phyloP scores from a whole-genome alignment of 1,140 invertebrate genomes.

The Lethrus apterus region DNA sequence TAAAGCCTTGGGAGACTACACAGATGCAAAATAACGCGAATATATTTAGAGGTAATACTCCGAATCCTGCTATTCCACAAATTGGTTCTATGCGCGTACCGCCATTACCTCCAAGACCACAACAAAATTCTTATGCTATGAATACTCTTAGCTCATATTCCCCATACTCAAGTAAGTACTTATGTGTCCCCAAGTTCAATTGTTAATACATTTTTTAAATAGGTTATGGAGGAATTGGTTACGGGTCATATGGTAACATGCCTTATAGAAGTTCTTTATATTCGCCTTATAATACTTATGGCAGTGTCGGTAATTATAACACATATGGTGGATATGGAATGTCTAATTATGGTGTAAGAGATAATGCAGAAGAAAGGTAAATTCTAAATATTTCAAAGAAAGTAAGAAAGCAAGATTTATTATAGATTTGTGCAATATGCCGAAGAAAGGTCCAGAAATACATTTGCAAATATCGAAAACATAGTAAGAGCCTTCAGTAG shows the following conservation, averaged over 20 bases:
- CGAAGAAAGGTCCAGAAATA: conserved; percentile 81
- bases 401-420: conserved; percentile 31
- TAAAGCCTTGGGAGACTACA: conserved; percentile 8
- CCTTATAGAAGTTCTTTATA: conserved; percentile 11
- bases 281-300: conserved; percentile 25
- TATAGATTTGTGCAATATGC: conserved; percentile 75
- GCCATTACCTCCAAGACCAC: conserved; percentile 33
- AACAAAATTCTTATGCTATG: conserved; percentile 14
- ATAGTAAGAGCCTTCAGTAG: conserved; percentile 86
- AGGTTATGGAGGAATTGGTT: conserved; percentile 33
- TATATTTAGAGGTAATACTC: conserved; percentile 10
- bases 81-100: conserved; percentile 23
- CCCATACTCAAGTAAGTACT: conserved; percentile 17
- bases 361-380: conserved; percentile 56
- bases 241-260: conserved; percentile 31
- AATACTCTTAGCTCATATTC: conserved; percentile 8
- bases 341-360: conserved; percentile 38
- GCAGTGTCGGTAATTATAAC: conserved; percentile 29
- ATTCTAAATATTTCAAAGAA: conserved; percentile 25
- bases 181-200: neutral
- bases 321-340: conserved; percentile 29
- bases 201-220: conserved; percentile 3
- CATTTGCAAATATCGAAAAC: conserved; percentile 92
- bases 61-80: conserved; percentile 18
- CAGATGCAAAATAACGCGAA: conserved; percentile 4